Base-by-base conservation (phyloP, 2,888 invertebrate species). In the Parnassius glacialis region DNA sequence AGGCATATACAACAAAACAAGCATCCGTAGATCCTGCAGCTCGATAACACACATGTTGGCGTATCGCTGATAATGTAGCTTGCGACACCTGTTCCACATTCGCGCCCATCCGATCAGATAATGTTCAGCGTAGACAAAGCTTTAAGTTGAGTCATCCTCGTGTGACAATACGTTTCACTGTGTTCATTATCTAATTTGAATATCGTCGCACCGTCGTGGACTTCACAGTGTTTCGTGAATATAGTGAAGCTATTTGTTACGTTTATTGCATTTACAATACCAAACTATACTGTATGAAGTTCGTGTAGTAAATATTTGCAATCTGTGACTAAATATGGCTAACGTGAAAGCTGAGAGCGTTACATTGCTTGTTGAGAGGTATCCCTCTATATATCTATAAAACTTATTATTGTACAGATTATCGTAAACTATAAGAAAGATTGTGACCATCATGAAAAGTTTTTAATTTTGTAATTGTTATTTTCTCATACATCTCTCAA, bases 31-130 rank as follows among this genome's bases (percentile, higher is more conserved):
- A 58, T 65, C 65, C 54, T 64, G 61, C 64, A 68, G 59, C 59
- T 34, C 59, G 74, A 73, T 72, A 74, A 69, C 67, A 64, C 67
- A 64, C 52, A 47, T 61, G 69, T 68, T 72, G 69, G 67, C 67
- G 64, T 79, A 72, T 70, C 68, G 70, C 62, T 69, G 76, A 79
- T 82, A 83, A 73, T 68, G 70, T 65, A 68, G 78, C 81, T 84
- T 83, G 83, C 85, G 80, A 85, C 85, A 85, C 78, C 70, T 76
- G 84, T 74, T 84, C 89, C 81, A 86, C 78, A 82, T 87, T 78
- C 74, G 68, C 77, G 77, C 69, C 73, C 77, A 79, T 71, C 68
- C 73, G 13, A 70, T 76, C 70, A 76, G 81, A 75, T 85, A 85
- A 80, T 83, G 76, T 69, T 68, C 67, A 64, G 67, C 67, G 73